These are phyloP conservation scores for Lymantria dispar DNA, from an alignment of 2,888 invertebrate species.

Conservation along the genomic window DNA sequence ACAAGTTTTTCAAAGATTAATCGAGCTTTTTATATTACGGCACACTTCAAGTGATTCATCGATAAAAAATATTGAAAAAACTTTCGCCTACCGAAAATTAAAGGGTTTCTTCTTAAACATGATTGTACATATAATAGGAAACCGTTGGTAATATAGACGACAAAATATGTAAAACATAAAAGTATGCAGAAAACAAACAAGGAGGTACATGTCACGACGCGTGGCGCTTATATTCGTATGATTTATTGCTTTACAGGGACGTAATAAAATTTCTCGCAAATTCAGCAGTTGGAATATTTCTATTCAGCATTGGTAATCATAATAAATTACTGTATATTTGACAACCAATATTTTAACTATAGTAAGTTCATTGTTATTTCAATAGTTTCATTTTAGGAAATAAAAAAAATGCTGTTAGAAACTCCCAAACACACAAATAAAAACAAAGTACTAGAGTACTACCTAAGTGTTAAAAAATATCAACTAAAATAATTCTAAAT, in stretches of 20 bases:
- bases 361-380: too few relatives aligned
- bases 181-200: constrained; percentile 33
- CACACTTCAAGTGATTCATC: constrained; percentile 12
- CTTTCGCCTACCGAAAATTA: constrained; percentile 11
- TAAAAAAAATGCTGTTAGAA: too few relatives aligned
- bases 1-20: too few relatives aligned
- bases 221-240: constrained; percentile 28
- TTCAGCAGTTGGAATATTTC: constrained; percentile 21
- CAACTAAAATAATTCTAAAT: too few relatives aligned
- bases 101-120: constrained; percentile 7
- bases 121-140: constrained; percentile 10
- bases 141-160: constrained; percentile 9
- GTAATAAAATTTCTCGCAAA: constrained; percentile 37
- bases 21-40: constrained; percentile 7
- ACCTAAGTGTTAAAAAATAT: too few relatives aligned
- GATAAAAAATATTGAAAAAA: constrained; percentile 7
- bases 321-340: neutral
- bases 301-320: constrained; percentile 26
- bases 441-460: too few relatives aligned
- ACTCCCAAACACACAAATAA: too few relatives aligned
- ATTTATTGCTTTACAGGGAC: constrained; percentile 42
- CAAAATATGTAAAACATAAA: constrained; percentile 27
- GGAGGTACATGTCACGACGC: constrained; percentile 13
- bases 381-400: too few relatives aligned
- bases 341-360: too few relatives aligned